Conservation (phyloP, 2,113 vertebrate species). For the Baryphthengus martii region DNA sequence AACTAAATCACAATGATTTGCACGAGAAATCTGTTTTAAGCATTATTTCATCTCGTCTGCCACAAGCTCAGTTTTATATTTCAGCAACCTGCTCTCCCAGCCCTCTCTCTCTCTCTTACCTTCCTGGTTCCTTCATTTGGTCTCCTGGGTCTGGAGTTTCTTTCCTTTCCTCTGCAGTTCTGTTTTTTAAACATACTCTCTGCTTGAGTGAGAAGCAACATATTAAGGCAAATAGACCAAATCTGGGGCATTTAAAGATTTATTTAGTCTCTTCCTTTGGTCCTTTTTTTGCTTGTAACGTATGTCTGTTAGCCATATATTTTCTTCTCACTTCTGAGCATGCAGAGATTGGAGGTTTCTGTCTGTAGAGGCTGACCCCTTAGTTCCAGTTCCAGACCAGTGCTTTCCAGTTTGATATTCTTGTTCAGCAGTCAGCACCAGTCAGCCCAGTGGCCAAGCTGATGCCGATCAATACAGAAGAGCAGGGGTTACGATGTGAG, state of each 20-base stretch:
- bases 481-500: not conserved
- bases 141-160: not conserved
- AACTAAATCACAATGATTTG: not conserved
- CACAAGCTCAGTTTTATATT: not conserved
- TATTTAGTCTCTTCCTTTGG: not conserved
- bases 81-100: not conserved
- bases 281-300: not conserved
- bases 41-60: not conserved
- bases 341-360: not conserved
- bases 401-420: not conserved
- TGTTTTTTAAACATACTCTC: not conserved
- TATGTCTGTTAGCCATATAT: fast-evolving
- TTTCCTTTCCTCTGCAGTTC: not conserved
- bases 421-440: not conserved
- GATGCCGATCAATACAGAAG: not conserved
- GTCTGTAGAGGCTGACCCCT: not conserved
- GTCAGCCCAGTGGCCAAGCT: fast-evolving
- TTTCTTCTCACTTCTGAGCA: not conserved
- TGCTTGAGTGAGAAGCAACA: not conserved
- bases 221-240: not conserved
- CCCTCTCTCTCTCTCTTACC: not conserved
- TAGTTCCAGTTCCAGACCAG: not conserved
- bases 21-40: not conserved
- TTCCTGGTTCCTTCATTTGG: not conserved
- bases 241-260: not conserved